These are phyloP conservation scores for Diadegma fenestrale DNA, from an alignment of 2,888 invertebrate species.

Conservation along the genomic window DNA sequence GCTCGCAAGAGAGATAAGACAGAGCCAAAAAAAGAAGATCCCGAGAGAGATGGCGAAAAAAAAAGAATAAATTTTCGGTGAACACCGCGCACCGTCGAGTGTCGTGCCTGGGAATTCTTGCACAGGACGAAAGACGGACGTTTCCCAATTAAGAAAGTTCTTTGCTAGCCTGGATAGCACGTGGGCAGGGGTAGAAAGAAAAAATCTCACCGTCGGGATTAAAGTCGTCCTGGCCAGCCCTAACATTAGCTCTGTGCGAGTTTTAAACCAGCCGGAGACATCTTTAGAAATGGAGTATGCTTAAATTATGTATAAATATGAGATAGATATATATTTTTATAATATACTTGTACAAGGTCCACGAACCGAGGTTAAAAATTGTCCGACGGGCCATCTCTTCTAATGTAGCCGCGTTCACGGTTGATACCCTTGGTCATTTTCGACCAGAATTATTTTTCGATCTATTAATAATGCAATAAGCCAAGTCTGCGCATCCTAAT, in stretches of 20 bases:
- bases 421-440: not conserved
- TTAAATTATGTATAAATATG: not conserved
- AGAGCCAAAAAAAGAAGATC: slow-evolving; percentile 16
- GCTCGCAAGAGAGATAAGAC: slow-evolving; percentile 42
- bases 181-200: slow-evolving; percentile 19
- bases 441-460: not conserved
- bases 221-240: slow-evolving; percentile 58
- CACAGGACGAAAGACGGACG: slow-evolving; percentile 63
- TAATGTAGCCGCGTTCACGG: not conserved
- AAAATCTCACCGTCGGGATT: slow-evolving; percentile 67
- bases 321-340: not conserved
- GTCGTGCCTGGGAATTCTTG: slow-evolving; percentile 63
- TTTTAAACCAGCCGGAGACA: slow-evolving; percentile 23
- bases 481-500: too few species aligned
- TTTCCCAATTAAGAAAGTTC: slow-evolving; percentile 69
- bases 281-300: slow-evolving; percentile 33
- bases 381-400: not conserved
- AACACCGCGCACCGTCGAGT: slow-evolving; percentile 55
- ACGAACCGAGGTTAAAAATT: not conserved
- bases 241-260: slow-evolving; percentile 49
- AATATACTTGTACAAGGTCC: not conserved
- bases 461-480: not conserved
- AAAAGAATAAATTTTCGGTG: slow-evolving; percentile 53
- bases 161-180: slow-evolving; percentile 34
- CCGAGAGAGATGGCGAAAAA: slow-evolving; percentile 52